Evolutionary conservation across 2,797 vertebrate species (phyloP).

Genomic region (Enteromius paludinosus): DNA sequence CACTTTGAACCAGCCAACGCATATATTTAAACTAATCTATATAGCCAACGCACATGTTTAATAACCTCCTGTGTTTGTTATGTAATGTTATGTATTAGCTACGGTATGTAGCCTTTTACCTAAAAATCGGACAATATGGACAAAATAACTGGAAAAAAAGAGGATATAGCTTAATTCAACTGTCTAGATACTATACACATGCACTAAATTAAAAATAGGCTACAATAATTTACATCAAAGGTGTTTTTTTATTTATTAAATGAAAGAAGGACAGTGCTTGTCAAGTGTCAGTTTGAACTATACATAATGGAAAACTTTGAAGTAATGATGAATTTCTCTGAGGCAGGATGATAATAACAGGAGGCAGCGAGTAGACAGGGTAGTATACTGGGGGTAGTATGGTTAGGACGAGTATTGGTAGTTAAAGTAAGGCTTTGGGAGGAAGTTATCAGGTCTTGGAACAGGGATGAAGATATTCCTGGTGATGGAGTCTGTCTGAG

Average conservation of each 20-base stretch:
- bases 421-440: not conserved
- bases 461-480: slow-evolving; percentile 13
- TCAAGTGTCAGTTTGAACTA: not conserved
- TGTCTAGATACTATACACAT: not conserved
- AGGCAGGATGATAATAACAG: slow-evolving; percentile 27
- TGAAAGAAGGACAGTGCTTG: too few species aligned
- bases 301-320: not conserved
- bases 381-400: not conserved
- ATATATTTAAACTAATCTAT: not conserved
- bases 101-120: too few species aligned
- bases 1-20: not conserved
- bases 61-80: too few species aligned
- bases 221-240: not conserved
- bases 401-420: not conserved
- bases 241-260: not conserved
- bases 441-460: not conserved
- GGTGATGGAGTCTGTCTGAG: not conserved
- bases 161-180: too few species aligned
- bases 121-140: too few species aligned
- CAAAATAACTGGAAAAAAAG: too few species aligned
- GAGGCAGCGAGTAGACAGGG: slow-evolving; percentile 21
- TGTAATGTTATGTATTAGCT: too few species aligned
- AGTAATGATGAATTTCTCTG: not conserved
- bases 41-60: too few species aligned
- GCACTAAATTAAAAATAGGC: not conserved